phyloP scores from a whole-genome alignment of 1,140 invertebrate species.

The Drosophila varians region DNA sequence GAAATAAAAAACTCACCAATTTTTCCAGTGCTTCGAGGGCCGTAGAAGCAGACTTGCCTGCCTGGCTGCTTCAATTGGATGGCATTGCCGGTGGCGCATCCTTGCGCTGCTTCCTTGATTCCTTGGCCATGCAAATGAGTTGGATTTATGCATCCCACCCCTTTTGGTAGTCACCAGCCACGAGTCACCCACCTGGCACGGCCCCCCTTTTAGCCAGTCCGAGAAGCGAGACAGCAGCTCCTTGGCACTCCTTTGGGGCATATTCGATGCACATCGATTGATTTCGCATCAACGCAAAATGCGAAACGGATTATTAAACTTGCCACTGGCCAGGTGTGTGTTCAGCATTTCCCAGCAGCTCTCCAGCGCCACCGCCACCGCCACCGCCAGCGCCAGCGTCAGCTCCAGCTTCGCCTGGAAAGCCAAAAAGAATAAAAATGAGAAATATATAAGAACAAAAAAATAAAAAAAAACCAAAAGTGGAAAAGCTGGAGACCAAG shows the following conservation, averaged over 20 bases:
- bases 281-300: slow-evolving; percentile 71
- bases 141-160: slow-evolving; percentile 39
- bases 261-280: slow-evolving; percentile 69
- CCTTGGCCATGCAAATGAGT: slow-evolving; percentile 67
- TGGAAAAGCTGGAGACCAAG: background rate
- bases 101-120: slow-evolving; percentile 40
- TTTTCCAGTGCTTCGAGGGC: background rate
- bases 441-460: background rate
- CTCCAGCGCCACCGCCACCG: no score
- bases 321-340: slow-evolving; percentile 52
- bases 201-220: background rate
- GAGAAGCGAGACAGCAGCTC: background rate
- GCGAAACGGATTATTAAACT: slow-evolving; percentile 72
- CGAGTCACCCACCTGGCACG: background rate
- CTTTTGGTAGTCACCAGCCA: background rate
- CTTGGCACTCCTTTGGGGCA: slow-evolving; percentile 50
- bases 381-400: no score
- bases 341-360: slow-evolving; percentile 4
- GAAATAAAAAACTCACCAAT: background rate
- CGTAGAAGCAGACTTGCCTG: background rate
- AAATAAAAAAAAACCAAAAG: background rate
- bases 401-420: slow-evolving; percentile 10
- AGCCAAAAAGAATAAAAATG: background rate
- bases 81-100: slow-evolving; percentile 36
- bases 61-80: slow-evolving; percentile 27